Base-by-base conservation (phyloP, 2,888 invertebrate species). In the Phalera bucephala region DNA sequence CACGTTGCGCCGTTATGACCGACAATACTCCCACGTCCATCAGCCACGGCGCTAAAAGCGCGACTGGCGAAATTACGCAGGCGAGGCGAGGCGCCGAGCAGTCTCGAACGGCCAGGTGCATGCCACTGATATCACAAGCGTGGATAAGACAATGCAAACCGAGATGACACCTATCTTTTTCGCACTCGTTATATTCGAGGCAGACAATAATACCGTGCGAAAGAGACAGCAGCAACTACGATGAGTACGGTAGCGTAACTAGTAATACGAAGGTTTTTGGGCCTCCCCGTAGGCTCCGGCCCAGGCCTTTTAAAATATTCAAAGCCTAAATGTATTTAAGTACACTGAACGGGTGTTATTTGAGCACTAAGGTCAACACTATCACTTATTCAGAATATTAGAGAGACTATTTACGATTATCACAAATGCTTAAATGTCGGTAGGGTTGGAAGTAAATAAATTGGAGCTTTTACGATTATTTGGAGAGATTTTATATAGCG, bases 1-100 rank as follows among this genome's bases (percentile, higher is more conserved):
- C 69, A 65, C 56, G 44, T 42, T 45, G 36, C 39, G 20, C 34
- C 35, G 35, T 31, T 42, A 33, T 39, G 52, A 55, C 40, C 45
- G 60, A 53, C 66, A 55, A 36, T 31, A 39, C 20, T 0, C n/a
- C 23, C 9, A 43, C 81, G 66, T 72, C 51, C 41, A 47, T 33
- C 7, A 21, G 3, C 27, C 36, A 40, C 64, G 64, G 76, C 83
- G 80, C 74, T 45, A 43, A 54, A 54, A 71, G 76, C 84, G 82
- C 83, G 72, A 84, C 85, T 84, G 73, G 46, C 49, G 15, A 36
- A 40, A 40, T 46, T 45, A 35, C 36, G 52, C 48, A 51, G 47
- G 41, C 42, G 50, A n/a, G n/a, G n/a, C n/a, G n/a, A 41, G 80
- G 76, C 82, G 83, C 75, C 82, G 66, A 71, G 80, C 84, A 57